A percentile compares a stretch with the other conserved stretches of the same genome.
Evolutionary conservation across 2,113 vertebrate species (phyloP).

Genomic region (Xenopus borealis): DNA sequence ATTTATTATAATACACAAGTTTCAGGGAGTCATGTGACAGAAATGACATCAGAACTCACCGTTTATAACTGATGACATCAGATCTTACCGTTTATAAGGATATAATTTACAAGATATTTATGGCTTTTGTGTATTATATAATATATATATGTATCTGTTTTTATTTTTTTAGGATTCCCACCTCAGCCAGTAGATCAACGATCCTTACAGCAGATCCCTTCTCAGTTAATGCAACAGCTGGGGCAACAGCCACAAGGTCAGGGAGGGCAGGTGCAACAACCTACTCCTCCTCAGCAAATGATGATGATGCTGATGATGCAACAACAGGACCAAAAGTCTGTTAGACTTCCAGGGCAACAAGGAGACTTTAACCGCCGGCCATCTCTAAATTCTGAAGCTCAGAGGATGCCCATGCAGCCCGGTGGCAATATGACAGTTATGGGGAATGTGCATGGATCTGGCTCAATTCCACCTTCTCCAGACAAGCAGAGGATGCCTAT

Average conservation of each 20-base stretch:
- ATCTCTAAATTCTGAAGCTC: conserved; percentile 77
- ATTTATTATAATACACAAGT: too few relatives aligned
- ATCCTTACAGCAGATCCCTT: conserved; percentile 85
- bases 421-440: conserved; percentile 83
- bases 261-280: conserved; percentile 66
- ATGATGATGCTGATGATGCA: conserved; percentile 97
- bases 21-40: too few relatives aligned
- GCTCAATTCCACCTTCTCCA: conserved; percentile 82
- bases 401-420: conserved; percentile 85
- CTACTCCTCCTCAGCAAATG: conserved; percentile 84
- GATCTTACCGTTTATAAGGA: too few relatives aligned
- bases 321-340: conserved; percentile 70
- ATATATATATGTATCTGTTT: too few relatives aligned
- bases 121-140: too few relatives aligned
- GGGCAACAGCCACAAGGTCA: conserved; percentile 66
- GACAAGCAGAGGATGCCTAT: conserved; percentile 88
- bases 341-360: conserved; percentile 81
- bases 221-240: conserved; percentile 81
- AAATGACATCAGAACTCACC: too few relatives aligned
- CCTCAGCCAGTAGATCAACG: conserved; percentile 88
- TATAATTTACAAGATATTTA: too few relatives aligned
- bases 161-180: conserved; percentile 73
- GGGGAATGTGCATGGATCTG: conserved; percentile 89
- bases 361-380: conserved; percentile 77
- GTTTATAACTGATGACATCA: too few relatives aligned